Conservation (phyloP, 2,113 vertebrate species). For the Nycticebus coucang region DNA sequence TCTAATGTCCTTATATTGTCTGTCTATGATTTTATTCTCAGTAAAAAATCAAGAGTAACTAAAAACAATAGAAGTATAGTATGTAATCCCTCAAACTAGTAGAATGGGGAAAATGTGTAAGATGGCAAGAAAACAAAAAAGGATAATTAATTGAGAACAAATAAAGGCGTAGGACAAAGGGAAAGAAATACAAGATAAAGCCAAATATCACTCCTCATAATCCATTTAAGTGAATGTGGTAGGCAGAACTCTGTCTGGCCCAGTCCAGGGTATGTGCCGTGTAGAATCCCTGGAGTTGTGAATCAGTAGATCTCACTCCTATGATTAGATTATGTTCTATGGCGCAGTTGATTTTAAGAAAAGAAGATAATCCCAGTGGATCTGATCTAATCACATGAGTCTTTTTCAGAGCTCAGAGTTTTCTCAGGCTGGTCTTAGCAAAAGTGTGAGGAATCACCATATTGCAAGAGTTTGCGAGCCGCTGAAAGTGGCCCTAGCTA, state of each 20-base stretch:
- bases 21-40: not conserved
- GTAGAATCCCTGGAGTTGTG: not conserved
- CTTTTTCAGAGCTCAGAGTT: not conserved
- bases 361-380: not conserved
- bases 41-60: not conserved
- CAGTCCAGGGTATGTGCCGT: not conserved
- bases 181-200: not conserved
- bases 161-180: not conserved
- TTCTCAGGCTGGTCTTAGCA: not conserved
- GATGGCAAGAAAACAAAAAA: not conserved
- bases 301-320: not conserved
- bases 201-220: not conserved
- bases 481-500: not conserved
- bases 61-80: not conserved
- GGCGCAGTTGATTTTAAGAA: not conserved
- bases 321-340: not conserved
- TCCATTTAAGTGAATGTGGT: not conserved
- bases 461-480: not conserved
- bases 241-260: not conserved
- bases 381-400: not conserved
- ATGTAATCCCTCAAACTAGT: not conserved
- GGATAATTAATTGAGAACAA: not conserved
- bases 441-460: not conserved
- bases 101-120: not conserved
- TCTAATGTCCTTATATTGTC: not conserved